A percentile compares a stretch with the other conserved stretches of the same genome.
Evolutionary conservation across 2,888 invertebrate genomes (phyloP).

Genomic region (Temnothorax rugatulus): DNA sequence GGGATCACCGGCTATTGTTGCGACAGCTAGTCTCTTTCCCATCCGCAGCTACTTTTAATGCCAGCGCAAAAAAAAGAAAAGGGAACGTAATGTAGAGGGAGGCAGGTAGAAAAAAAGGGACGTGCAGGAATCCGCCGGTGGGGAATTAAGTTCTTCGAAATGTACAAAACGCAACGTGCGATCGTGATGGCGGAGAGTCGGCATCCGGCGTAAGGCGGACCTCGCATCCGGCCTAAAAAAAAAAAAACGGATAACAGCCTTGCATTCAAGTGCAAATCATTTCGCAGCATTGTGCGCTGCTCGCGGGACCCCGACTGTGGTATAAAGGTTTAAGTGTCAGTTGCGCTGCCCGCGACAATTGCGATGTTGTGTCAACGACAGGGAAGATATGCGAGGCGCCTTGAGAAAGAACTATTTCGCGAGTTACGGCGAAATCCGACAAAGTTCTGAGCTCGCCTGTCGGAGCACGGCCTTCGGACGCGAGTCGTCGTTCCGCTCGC

Average conservation of each 20-base stretch:
- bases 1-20: slow-evolving; percentile 25
- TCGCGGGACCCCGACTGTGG: slow-evolving; percentile 58
- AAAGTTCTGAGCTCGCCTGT: not conserved
- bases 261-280: slow-evolving; percentile 83
- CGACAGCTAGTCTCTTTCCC: slow-evolving; percentile 27
- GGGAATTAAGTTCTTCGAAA: slow-evolving; percentile 35
- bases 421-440: not conserved
- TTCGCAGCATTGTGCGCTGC: slow-evolving; percentile 75
- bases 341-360: slow-evolving; percentile 55
- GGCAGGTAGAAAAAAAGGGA: not conserved
- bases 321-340: slow-evolving; percentile 22
- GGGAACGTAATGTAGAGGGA: not conserved
- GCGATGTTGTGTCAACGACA: slow-evolving; percentile 27
- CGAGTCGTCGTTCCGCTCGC: slow-evolving; percentile 20
- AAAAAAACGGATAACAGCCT: slow-evolving; percentile 70
- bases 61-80: not conserved
- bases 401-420: not conserved
- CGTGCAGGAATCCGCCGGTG: slow-evolving; percentile 34
- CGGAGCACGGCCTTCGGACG: slow-evolving; percentile 4
- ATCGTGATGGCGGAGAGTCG: slow-evolving; percentile 61
- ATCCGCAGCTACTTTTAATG: slow-evolving; percentile 17
- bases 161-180: slow-evolving; percentile 26
- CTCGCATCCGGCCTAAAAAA: slow-evolving; percentile 76
- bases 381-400: not conserved
- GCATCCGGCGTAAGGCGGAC: slow-evolving; percentile 74